Evolutionary conservation across 30 jellyfish, hydroid and myxozoan species (phyloP).

Genomic region (Hydra vulgaris): DNA sequence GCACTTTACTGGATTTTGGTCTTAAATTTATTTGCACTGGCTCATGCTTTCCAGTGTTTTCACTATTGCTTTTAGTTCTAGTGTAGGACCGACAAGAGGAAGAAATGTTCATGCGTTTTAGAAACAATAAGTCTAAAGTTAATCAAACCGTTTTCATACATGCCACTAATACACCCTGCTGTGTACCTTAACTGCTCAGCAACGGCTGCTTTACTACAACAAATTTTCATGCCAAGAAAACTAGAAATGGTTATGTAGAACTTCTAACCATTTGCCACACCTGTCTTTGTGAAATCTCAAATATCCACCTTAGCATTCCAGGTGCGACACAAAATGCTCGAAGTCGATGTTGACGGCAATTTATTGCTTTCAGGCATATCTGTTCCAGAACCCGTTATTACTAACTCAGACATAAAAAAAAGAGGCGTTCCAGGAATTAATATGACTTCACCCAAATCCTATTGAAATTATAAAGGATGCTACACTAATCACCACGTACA

Average conservation of each 20-base stretch:
- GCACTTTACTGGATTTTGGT: no score
- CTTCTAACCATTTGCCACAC: background rate
- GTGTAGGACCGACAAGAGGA: no score
- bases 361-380: background rate
- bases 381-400: background rate
- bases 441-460: background rate
- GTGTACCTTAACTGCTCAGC: background rate
- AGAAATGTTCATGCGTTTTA: no score
- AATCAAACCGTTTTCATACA: background rate
- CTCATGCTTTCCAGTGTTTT: no score
- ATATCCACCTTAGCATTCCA: background rate
- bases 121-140: background rate
- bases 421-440: background rate
- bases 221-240: background rate
- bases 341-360: background rate
- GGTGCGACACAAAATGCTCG: background rate
- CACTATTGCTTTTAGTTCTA: no score
- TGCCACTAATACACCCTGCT: background rate
- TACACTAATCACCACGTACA: background rate
- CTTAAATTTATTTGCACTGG: no score
- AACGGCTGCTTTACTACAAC: background rate
- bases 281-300: background rate
- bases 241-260: background rate
- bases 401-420: background rate
- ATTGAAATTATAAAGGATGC: background rate